Conservation (phyloP, 2,797 vertebrate species). For the Alcedo atthis region DNA sequence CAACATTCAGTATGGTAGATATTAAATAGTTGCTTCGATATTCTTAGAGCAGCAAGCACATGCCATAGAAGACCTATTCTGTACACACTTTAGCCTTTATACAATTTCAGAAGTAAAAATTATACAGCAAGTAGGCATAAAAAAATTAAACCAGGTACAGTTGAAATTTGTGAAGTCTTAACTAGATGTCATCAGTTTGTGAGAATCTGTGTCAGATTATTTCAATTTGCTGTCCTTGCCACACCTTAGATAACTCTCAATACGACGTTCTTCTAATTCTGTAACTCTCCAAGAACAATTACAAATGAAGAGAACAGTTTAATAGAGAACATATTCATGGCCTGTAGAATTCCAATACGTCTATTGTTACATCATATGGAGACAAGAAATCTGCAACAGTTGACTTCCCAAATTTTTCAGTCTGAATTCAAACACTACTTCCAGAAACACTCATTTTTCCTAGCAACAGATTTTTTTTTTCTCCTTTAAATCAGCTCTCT, state of each 20-base stretch:
- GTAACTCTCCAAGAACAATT: neutral
- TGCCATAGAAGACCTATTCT: neutral
- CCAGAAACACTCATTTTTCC: neutral
- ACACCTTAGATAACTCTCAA: neutral
- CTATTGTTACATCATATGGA: neutral
- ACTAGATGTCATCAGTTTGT: accelerated
- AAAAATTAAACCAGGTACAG: neutral
- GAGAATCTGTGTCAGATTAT: neutral
- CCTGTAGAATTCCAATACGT: neutral
- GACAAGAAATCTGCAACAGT: neutral
- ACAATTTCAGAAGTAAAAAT: neutral
- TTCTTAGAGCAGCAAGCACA: neutral
- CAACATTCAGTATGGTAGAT: neutral
- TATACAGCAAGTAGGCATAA: neutral
- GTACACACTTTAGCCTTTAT: neutral
- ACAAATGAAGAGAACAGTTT: neutral
- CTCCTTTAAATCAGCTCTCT: neutral
- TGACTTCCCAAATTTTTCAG: neutral
- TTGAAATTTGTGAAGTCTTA: neutral
- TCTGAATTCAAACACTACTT: neutral
- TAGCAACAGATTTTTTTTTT: neutral
- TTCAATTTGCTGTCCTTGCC: neutral
- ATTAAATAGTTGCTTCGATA: neutral
- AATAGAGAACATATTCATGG: neutral
- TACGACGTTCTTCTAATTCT: too few relatives aligned